Percentiles rank a stretch among this genome's conserved stretches.
phyloP scores from a whole-genome alignment of 1,140 invertebrate genomes.

The Anadara kagoshimensis region DNA sequence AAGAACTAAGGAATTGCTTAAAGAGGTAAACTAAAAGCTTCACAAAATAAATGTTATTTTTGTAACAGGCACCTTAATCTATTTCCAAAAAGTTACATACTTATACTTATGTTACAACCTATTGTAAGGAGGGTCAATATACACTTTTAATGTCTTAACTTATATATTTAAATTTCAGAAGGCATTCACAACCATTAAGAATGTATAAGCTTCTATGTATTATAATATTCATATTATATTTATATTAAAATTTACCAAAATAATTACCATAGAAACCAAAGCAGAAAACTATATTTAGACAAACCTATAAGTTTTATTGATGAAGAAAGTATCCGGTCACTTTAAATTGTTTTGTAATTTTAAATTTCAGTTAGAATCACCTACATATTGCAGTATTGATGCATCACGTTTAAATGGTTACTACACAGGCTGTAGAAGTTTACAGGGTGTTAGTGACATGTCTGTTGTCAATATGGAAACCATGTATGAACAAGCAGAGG shows the following conservation, averaged over 20 bases:
- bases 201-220: too few species aligned
- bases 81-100: too few species aligned
- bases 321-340: too few species aligned
- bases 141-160: too few species aligned
- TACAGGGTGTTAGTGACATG: slow-evolving; percentile 40
- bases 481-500: slow-evolving; percentile 54
- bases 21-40: slow-evolving; percentile 38
- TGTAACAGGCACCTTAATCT: not conserved
- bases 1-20: slow-evolving; percentile 40
- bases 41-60: not conserved
- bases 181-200: too few species aligned
- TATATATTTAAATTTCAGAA: not conserved
- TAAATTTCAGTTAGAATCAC: slow-evolving; percentile 43
- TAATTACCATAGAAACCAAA: too few species aligned
- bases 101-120: too few species aligned
- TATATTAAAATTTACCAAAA: too few species aligned
- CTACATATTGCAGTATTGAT: slow-evolving; percentile 50
- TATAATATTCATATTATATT: too few species aligned
- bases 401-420: slow-evolving; percentile 52
- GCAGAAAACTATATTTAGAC: too few species aligned
- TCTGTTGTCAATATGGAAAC: slow-evolving; percentile 32
- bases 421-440: slow-evolving; percentile 54
- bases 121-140: too few species aligned
- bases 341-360: slow-evolving; percentile 4
- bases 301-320: too few species aligned